Base-by-base conservation (phyloP, 30 jellyfish, hydroid and myxozoan genomes). In the Thelohanellus kitauei region DNA sequence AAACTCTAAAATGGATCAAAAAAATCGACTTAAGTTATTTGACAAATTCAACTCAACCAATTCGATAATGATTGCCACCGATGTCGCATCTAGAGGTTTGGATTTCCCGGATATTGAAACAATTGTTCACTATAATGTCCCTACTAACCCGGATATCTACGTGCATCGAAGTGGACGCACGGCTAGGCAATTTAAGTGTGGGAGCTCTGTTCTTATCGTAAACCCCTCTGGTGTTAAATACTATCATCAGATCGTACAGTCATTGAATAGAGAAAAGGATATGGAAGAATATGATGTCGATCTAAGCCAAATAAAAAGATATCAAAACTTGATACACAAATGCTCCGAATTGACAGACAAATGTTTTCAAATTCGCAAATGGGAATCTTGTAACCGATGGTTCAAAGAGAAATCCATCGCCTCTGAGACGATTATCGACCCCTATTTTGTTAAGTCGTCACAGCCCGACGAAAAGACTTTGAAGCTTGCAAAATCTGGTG, bases 71-170 rank as follows among this genome's bases (percentile, higher is more conserved):
- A 52, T 68, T 31, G 83, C 86, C 16, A 68, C 90, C 1, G 90
- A 68, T 44, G 90, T 68, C 12, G 90, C 90, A n/a, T 85, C 90
- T 9, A 55, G 86, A 31, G 90, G 90, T 15, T 67, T 68, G 9
- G 90, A 68, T 60, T 49, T 68, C 12, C 85, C 85, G 23, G 41
- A 58, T 25, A 75, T 68, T 14, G 67, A 68, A 13, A 43, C 54
- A 12, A 69, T 68, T 20, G 56, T 68, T 24, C 90, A 68, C 20
- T 68, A 50, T 32, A 85, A 68, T 32, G 64, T 68, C 1, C 90
- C 90, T 17, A 53, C 48, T 25, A 85, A 68, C 50, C 90, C 90
- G 1, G 61, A 53, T 33, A 42, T 68, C 3, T 68, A 68, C 39
- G 56, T 68, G 22, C 90, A 68, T 45, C 22, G 90, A 41, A 60